These are phyloP conservation scores for Cloeon dipterum DNA, from an alignment of 2,888 invertebrate species.

Conservation along the genomic window DNA sequence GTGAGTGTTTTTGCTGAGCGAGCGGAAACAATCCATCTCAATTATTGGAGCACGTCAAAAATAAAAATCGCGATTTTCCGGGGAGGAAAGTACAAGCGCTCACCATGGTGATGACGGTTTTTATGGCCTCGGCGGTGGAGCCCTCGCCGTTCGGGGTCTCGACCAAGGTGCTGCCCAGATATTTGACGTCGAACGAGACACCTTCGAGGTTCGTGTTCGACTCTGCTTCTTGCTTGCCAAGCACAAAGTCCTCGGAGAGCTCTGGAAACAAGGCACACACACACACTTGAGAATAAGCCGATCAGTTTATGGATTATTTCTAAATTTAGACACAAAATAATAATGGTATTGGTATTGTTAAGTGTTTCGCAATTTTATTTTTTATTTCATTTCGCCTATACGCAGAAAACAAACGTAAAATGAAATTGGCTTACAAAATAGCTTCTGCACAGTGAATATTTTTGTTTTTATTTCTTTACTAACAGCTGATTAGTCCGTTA, in stretches of 20 bases:
- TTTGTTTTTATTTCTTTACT: too few relatives aligned
- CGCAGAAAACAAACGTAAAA: too few relatives aligned
- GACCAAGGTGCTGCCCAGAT: conserved; percentile 53
- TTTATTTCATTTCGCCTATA: too few relatives aligned
- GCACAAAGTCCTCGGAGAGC: conserved; percentile 1
- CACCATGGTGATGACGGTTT: conserved; percentile 47
- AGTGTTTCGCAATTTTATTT: too few relatives aligned
- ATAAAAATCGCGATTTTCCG: too few relatives aligned
- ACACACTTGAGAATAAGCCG: too few relatives aligned
- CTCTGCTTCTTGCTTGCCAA: background rate
- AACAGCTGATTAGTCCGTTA: too few relatives aligned
- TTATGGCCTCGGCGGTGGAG: conserved; percentile 60
- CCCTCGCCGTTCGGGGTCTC: conserved; percentile 51
- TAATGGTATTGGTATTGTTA: background rate
- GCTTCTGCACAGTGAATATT: too few relatives aligned
- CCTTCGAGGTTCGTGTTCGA: conserved; percentile 12
- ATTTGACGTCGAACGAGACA: conserved; percentile 38
- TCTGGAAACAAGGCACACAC: background rate
- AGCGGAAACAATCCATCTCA: too few relatives aligned
- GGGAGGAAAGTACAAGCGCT: conserved; percentile 20
- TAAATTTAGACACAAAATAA: background rate
- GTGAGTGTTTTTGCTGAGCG: too few relatives aligned
- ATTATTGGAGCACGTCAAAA: too few relatives aligned
- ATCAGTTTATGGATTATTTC: background rate
- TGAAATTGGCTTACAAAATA: too few relatives aligned